Percentiles rank a stretch among this genome's conserved stretches.
phyloP scores from a whole-genome alignment of 2,113 vertebrate species.

The Anoplopoma fimbria region DNA sequence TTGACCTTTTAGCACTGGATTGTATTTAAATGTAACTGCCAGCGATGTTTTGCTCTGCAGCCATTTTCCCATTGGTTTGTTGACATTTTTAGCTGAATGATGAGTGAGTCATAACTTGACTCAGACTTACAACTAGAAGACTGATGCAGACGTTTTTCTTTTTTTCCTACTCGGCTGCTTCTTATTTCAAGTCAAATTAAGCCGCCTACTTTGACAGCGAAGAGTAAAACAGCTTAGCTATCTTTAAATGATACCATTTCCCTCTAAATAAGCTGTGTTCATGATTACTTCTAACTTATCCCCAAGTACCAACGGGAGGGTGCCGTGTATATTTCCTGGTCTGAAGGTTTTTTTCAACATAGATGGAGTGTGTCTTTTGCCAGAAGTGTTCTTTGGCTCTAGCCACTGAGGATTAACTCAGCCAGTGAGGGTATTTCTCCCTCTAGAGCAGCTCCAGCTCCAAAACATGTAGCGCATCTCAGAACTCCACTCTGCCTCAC shows the following conservation, averaged over 20 bases:
- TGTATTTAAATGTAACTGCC: not conserved
- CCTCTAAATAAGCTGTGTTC: not conserved
- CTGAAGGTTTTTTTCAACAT: not conserved
- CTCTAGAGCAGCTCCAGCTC: conserved; percentile 21
- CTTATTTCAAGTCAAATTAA: not conserved
- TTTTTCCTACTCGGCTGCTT: not conserved
- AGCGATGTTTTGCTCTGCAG: not conserved
- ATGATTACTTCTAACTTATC: not conserved
- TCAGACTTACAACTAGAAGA: conserved; percentile 4
- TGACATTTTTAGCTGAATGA: conserved; percentile 23
- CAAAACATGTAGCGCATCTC: not conserved
- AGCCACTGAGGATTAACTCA: not conserved
- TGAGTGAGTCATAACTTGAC: conserved; percentile 19
- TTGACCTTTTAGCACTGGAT: not conserved
- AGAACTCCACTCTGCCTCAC: conserved; percentile 10
- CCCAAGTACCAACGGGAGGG: not conserved
- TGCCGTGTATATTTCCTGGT: not conserved
- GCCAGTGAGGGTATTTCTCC: not conserved
- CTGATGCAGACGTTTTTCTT: not conserved
- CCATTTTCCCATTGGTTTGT: not conserved
- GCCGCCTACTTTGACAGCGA: not conserved
- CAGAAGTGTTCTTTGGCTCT: conserved; percentile 17
- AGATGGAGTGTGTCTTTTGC: not conserved
- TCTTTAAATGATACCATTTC: not conserved
- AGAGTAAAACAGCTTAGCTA: not conserved